phyloP scores from a whole-genome alignment of 2,113 vertebrate genomes.

The Sialia sialis region DNA sequence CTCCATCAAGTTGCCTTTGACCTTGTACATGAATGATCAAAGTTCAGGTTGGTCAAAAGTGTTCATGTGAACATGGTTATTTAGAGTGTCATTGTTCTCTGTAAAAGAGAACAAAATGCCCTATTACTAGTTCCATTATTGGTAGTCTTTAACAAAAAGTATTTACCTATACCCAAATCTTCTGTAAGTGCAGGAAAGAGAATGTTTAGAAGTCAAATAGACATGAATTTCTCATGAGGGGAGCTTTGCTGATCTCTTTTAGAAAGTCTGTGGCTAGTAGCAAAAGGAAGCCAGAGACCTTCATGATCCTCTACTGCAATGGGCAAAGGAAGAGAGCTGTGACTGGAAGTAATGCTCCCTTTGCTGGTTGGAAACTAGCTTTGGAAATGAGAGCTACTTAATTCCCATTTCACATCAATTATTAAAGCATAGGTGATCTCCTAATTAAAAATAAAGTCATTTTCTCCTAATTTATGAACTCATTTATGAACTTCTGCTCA shows the following conservation, averaged over 20 bases:
- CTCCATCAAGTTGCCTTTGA: neutral
- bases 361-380: neutral
- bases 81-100: neutral
- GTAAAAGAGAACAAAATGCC: neutral
- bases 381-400: neutral
- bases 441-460: slow-evolving; percentile 36
- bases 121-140: neutral
- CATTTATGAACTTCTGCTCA: slow-evolving; percentile 11
- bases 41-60: neutral
- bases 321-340: neutral
- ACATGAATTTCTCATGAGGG: neutral
- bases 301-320: neutral
- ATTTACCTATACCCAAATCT: neutral
- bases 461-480: slow-evolving; percentile 34
- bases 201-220: neutral
- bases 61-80: neutral
- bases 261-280: neutral
- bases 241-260: neutral
- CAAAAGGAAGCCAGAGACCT: neutral
- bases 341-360: neutral
- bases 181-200: neutral
- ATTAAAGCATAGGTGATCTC: neutral
- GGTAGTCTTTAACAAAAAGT: neutral
- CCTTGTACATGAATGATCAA: neutral
- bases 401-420: slow-evolving; percentile 24